These are phyloP conservation scores for Coelinius sp. DNA, from an alignment of 2,888 invertebrate species.

Conservation along the genomic window DNA sequence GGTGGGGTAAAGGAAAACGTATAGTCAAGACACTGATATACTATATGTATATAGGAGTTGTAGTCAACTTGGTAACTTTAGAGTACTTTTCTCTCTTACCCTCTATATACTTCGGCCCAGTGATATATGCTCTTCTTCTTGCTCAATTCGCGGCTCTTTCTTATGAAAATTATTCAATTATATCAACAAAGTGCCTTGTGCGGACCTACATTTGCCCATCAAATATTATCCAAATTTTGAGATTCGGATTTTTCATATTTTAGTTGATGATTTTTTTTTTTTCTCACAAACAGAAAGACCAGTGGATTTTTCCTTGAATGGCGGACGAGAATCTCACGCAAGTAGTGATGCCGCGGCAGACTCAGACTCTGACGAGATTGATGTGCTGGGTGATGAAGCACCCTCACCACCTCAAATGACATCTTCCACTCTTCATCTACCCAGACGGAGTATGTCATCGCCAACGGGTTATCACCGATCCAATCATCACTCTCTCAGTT, in stretches of 20 bases:
- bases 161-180: constrained; percentile 69
- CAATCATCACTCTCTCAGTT: constrained; percentile 57
- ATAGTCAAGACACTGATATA: not conserved
- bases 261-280: not conserved
- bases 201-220: constrained; percentile 58
- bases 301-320: constrained; percentile 64
- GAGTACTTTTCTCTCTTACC: constrained; percentile 16
- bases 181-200: constrained; percentile 67
- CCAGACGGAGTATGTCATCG: constrained; percentile 30
- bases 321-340: constrained; percentile 64
- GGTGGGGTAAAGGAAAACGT: constrained; percentile 22
- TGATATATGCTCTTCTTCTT: constrained; percentile 40
- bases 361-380: constrained; percentile 67
- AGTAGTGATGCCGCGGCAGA: constrained; percentile 64
- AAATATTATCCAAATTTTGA: not conserved
- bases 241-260: too few relatives aligned
- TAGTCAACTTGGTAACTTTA: not conserved
- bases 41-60: too few relatives aligned
- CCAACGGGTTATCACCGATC: constrained; percentile 52
- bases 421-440: constrained; percentile 31
- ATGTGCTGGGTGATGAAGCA: constrained; percentile 66
- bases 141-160: constrained; percentile 62
- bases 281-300: constrained; percentile 61
- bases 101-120: not conserved
- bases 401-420: constrained; percentile 53